phyloP scores from a whole-genome alignment of 2,888 invertebrate species.

The Nebria brevicollis region DNA sequence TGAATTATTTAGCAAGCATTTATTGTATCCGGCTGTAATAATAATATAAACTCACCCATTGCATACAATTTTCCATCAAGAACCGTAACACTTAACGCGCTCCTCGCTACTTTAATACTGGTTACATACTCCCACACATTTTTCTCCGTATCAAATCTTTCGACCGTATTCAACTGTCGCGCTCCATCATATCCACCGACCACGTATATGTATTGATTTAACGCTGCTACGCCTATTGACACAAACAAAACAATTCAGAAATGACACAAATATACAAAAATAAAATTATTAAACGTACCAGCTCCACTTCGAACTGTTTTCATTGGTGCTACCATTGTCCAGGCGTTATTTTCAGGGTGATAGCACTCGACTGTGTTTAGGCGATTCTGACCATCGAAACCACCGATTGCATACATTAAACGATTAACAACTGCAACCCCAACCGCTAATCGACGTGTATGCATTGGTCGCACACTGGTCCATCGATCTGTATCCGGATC shows the following conservation, averaged over 20 bases:
- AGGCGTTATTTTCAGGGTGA: constrained; percentile 91
- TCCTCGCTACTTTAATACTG: constrained; percentile 81
- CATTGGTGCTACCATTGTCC: constrained; percentile 86
- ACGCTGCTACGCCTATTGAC: constrained; percentile 77
- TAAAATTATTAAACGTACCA: constrained; percentile 64
- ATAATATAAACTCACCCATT: constrained; percentile 70
- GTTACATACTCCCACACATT: constrained; percentile 82
- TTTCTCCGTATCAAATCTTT: constrained; percentile 86
- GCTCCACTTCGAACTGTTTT: constrained; percentile 83
- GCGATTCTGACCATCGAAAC: constrained; percentile 85
- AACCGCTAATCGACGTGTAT: constrained; percentile 81
- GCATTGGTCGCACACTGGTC: constrained; percentile 80
- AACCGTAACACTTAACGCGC: constrained; percentile 88
- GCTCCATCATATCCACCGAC: constrained; percentile 94
- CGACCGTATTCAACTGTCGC: constrained; percentile 83
- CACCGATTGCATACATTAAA: constrained; percentile 79
- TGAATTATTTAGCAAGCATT: too few relatives aligned
- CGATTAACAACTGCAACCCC: constrained; percentile 83
- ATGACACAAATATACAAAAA: background rate
- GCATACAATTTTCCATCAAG: constrained; percentile 89
- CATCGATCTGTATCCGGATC: constrained; percentile 88
- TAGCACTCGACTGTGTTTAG: constrained; percentile 88
- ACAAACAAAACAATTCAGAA: constrained; percentile 2
- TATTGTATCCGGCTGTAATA: background rate
- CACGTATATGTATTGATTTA: constrained; percentile 90